Base-by-base conservation (phyloP, 2,888 invertebrate genomes). In the Cecidostiba fungosa region DNA sequence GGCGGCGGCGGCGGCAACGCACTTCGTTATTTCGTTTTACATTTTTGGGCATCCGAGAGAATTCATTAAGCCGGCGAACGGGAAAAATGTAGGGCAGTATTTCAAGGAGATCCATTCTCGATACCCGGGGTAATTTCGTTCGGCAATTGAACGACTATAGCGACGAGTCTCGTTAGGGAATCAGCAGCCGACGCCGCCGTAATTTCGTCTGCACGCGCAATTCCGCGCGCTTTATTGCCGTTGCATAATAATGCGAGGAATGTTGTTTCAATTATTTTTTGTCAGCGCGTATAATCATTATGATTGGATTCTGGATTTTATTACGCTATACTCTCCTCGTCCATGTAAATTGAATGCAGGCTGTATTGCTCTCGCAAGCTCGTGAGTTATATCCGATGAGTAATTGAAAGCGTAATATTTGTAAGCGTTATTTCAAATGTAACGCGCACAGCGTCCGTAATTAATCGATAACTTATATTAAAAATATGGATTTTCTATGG, bases 81-180 rank as follows among this genome's bases (percentile, higher is more conserved):
- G 2, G 69, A 69, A 79, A 79, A 79, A 80, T 81, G 74, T 66
- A 23, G 82, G 36, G n/a, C 76, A 54, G 26, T 82, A 82, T 82
- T 82, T 82, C 82, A 77, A 82, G 76, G 74, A 82, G 82, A 82
- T 76, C 62, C 82, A 62, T 82, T 74, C n/a, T n/a, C 47, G 76
- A 70, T n/a, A 43, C 29, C n/a, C 32, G 19, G 39, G 82, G 23
- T 73, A 82, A 73, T 82, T 50, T 39, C 29, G 39, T 47, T 47
- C 14, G 66, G 29, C 32, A 73, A 82, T 77, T 77, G 43, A 76
- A 82, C 26, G 29, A 23, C n/a, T 50, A 47, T 32, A 39, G 43
- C 72, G 12, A 54, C 12, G 23, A n/a, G 23, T 62, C 36, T 54
- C 54, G 36, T 54, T 39, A 39, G 36, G 32, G 10, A 70, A 70